Base-by-base conservation (phyloP, 2,888 invertebrate genomes). In the Polylopha cassiicola region DNA sequence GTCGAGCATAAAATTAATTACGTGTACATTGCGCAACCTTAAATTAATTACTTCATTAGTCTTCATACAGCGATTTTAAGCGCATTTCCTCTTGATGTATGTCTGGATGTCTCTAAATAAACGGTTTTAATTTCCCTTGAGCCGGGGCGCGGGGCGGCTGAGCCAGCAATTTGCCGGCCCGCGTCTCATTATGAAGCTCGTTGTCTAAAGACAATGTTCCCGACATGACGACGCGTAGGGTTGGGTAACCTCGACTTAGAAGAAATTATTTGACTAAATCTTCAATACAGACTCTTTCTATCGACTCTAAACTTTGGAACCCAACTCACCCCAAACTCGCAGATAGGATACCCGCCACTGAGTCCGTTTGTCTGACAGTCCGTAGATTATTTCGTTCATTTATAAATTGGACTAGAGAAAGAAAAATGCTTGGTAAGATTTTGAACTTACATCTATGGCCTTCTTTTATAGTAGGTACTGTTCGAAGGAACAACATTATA, bases 51-150 rank as follows among this genome's bases (percentile, higher is more conserved):
- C 15, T 37, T 41, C 37, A 39, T 36, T 39, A 44, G 27, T 39
- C 30, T 39, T 39, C 34, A 44, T 31, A 41, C 37, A 36, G 36
- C 8, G 24, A 41, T 37, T 44, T 41, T 24, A 41, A 43, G 36
- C 31, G 28, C 23, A 23, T 33, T 42, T 23, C 36, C 42, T 39
- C 58, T 57, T 59, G 58, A 58, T 56, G 51, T 57, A 62, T 61
- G 55, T 52, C 51, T 57, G 52, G 46, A 47, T 53, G 53, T 55
- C 48, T 67, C 58, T 64, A 64, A 66, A 73, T 68, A 73, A 71
- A 69, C 62, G 57, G 58, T 64, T 68, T 65, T 73, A 72, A 77
- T 77, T 77, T 76, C 72, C 76, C 75, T 43, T 32, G 74, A 69
- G 76, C 55, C 59, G 43, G 46, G 20, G 16, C 30, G 37, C 36